These are phyloP conservation scores for Zaprionus gabonicus DNA, from an alignment of 1,140 invertebrate species.

Conservation along the genomic window DNA sequence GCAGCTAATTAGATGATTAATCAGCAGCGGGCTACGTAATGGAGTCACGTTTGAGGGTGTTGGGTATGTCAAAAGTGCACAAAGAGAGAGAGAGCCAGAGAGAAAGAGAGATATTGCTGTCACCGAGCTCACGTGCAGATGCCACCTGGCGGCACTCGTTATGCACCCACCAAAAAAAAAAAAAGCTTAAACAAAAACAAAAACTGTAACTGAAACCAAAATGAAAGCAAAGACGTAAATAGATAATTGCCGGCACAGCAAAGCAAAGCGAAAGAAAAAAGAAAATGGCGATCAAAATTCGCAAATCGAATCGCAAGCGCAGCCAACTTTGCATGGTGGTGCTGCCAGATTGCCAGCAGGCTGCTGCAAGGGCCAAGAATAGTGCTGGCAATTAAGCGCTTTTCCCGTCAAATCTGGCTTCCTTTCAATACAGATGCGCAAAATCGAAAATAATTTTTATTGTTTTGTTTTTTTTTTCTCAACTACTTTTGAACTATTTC, in stretches of 20 bases:
- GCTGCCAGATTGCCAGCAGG: slow-evolving; percentile 9
- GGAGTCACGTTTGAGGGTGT: slow-evolving; percentile 29
- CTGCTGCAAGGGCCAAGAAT: background rate
- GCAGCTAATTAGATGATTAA: background rate
- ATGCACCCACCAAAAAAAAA: slow-evolving; percentile 27
- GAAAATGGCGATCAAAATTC: background rate
- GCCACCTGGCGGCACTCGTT: slow-evolving; percentile 33
- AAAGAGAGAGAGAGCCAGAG: background rate
- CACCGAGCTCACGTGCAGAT: slow-evolving; percentile 51
- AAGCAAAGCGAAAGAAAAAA: background rate
- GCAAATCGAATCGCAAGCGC: background rate
- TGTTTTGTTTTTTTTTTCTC: background rate
- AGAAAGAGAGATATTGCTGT: slow-evolving; percentile 3
- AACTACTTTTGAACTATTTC: background rate
- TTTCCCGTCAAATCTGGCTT: background rate
- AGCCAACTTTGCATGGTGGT: background rate
- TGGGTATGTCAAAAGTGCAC: background rate
- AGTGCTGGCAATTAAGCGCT: background rate
- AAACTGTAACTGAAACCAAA: background rate
- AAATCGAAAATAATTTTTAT: background rate
- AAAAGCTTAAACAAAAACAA: slow-evolving; percentile 13
- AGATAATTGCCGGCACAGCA: slow-evolving; percentile 10
- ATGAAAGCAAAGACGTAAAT: slow-evolving; percentile 4
- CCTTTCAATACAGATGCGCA: background rate
- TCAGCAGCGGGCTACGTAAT: background rate